Conservation (phyloP, 30 jellyfish, hydroid and myxozoan species). For the Turritopsis dohrnii region DNA sequence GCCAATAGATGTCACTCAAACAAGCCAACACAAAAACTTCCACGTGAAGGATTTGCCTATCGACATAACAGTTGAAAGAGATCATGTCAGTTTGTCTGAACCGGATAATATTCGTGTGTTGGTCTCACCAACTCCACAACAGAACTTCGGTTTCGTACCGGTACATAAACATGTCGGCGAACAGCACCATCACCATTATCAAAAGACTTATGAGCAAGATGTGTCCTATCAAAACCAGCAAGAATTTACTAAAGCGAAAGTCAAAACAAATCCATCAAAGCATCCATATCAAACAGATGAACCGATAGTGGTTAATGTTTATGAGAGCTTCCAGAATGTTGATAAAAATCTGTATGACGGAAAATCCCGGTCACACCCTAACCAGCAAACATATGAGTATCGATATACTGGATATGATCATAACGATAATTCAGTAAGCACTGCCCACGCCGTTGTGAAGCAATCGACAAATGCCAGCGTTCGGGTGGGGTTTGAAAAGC, state of each 20-base stretch:
- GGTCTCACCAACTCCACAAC: slow-evolving; percentile 10
- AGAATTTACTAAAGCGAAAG: not conserved
- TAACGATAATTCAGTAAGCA: not conserved
- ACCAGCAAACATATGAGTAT: not conserved
- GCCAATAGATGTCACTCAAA: not conserved
- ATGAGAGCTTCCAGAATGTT: not conserved
- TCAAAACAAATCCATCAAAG: not conserved
- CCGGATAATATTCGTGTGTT: not conserved
- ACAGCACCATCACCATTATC: not conserved
- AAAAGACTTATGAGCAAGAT: not conserved
- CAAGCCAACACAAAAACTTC: not conserved
- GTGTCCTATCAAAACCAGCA: not conserved
- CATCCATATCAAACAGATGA: not conserved
- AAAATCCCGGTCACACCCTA: not conserved
- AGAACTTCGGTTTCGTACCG: slow-evolving; percentile 1
- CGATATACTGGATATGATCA: not conserved
- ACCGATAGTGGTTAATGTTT: not conserved
- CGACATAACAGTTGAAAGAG: not conserved
- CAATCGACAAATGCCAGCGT: not conserved
- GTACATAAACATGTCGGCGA: not conserved
- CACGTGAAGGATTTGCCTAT: slow-evolving; percentile 1
- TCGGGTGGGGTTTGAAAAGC: not conserved
- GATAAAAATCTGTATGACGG: not conserved
- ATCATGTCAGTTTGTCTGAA: not conserved
- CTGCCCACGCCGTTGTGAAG: not conserved